These are phyloP conservation scores for Onychomys leucogaster DNA, from an alignment of 2,797 vertebrate genomes.

Conservation along the genomic window DNA sequence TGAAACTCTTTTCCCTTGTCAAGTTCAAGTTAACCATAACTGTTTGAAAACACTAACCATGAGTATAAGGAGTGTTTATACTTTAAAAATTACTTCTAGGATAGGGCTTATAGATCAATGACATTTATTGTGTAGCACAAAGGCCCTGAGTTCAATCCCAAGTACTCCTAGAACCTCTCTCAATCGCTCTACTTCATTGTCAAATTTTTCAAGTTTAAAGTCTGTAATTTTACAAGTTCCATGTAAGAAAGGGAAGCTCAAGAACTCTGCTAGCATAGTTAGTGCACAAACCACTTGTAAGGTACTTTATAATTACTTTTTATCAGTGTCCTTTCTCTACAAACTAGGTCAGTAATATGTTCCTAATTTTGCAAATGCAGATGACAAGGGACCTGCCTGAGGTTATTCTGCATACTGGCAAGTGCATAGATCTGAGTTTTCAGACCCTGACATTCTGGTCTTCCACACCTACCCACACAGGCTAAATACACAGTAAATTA, in stretches of 20 bases:
- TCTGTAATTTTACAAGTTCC: constrained; percentile 29
- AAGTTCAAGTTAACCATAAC: not conserved
- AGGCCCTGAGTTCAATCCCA: not conserved
- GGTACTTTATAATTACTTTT: constrained; percentile 57
- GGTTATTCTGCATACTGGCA: not conserved
- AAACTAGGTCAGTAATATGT: constrained; percentile 47
- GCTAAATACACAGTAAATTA: constrained; percentile 60
- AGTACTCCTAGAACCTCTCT: not conserved
- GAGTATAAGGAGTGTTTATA: not conserved
- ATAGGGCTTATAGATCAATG: not conserved
- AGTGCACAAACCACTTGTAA: not conserved
- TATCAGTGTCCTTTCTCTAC: constrained; percentile 29
- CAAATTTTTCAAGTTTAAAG: not conserved
- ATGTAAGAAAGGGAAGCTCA: constrained; percentile 5
- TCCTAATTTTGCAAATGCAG: constrained; percentile 55
- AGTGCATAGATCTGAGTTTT: constrained; percentile 32
- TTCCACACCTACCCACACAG: not conserved
- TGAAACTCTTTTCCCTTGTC: not conserved
- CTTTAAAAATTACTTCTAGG: not conserved
- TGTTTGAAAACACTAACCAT: not conserved
- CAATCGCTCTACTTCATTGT: not conserved
- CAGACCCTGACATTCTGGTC: constrained; percentile 49
- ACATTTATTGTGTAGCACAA: not conserved
- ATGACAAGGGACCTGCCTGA: constrained; percentile 18
- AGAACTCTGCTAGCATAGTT: not conserved